Percentiles rank a stretch among this genome's conserved stretches.
Conservation (phyloP, 2,888 invertebrate species). For the Portevinia maculata region DNA sequence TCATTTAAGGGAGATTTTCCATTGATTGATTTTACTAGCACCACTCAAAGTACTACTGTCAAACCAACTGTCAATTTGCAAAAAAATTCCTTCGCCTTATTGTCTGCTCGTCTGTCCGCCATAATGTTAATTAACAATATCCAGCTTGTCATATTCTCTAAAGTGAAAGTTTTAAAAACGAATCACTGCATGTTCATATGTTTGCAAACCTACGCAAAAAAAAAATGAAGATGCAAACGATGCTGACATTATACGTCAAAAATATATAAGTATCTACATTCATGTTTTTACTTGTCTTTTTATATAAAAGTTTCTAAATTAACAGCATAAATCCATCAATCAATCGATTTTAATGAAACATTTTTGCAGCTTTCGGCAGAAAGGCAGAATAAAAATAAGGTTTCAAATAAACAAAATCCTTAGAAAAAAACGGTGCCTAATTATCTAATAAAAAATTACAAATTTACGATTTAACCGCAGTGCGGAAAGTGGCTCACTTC, state of each 20-base stretch:
- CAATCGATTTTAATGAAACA: slow-evolving; percentile 10
- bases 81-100: slow-evolving; percentile 13
- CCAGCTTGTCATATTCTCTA: slow-evolving; percentile 21
- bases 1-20: background rate
- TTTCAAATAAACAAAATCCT: background rate
- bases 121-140: slow-evolving; percentile 3
- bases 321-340: slow-evolving; percentile 17
- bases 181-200: background rate
- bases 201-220: background rate
- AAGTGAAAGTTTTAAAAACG: slow-evolving; percentile 35
- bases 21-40: slow-evolving; percentile 19
- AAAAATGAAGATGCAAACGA: slow-evolving; percentile 34
- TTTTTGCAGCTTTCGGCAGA: slow-evolving; percentile 4
- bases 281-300: too few species aligned
- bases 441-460: slow-evolving; percentile 50
- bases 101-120: slow-evolving; percentile 24
- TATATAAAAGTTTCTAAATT: slow-evolving; percentile 1
- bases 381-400: background rate
- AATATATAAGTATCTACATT: too few species aligned
- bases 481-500: slow-evolving; percentile 56
- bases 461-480: slow-evolving; percentile 51
- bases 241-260: slow-evolving; percentile 11
- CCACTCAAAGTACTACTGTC: slow-evolving; percentile 15
- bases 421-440: slow-evolving; percentile 5
- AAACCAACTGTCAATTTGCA: slow-evolving; percentile 18